Evolutionary conservation across 2,113 vertebrate species (phyloP).

Genomic region (Tachysurus vachellii): DNA sequence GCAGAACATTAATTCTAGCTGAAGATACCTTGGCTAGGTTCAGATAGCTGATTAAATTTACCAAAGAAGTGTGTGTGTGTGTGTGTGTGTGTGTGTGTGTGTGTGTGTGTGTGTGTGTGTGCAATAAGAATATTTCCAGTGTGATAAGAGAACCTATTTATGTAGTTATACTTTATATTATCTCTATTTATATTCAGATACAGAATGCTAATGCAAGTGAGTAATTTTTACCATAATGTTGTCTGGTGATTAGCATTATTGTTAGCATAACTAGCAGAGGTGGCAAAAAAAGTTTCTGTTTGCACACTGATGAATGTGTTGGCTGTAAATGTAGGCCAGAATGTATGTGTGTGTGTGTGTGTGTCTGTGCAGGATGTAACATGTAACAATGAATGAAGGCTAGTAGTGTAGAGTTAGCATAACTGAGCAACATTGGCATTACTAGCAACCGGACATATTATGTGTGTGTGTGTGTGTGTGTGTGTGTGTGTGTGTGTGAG

Average conservation of each 20-base stretch:
- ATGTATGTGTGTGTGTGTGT: not conserved
- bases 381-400: not conserved
- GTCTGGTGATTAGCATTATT: not conserved
- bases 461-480: constrained; percentile 18
- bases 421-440: not conserved
- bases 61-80: not conserved
- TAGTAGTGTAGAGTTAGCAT: not conserved
- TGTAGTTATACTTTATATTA: not conserved
- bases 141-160: not conserved
- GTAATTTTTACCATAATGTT: not conserved
- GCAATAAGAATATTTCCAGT: not conserved
- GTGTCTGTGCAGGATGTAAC: not conserved
- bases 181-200: not conserved
- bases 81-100: no score
- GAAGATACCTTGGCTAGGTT: not conserved
- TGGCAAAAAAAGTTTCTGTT: not conserved
- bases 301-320: not conserved
- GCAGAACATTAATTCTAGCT: not conserved
- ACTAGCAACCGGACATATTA: not conserved
- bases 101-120: not conserved
- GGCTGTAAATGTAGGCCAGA: not conserved
- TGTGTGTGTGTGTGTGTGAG: not conserved
- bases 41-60: not conserved
- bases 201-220: not conserved
- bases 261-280: not conserved